Evolutionary conservation across 2,888 invertebrate species (phyloP).

Genomic region (Empis stercorea): DNA sequence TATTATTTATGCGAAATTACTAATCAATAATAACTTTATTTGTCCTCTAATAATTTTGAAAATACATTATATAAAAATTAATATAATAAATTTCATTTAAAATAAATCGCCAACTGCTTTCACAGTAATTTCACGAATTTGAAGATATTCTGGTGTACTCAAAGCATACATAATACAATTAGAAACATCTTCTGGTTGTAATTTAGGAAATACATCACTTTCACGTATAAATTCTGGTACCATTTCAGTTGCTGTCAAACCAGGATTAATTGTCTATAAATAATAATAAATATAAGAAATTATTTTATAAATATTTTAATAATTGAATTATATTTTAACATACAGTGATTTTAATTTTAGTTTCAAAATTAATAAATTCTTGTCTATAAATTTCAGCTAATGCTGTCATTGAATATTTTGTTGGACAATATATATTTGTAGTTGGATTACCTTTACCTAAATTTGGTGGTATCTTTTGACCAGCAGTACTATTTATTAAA

Average conservation of each 20-base stretch:
- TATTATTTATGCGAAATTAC: too few species aligned
- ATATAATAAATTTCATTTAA: background rate
- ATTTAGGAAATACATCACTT: background rate
- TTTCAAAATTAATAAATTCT: slow-evolving; percentile 23
- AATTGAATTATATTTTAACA: slow-evolving; percentile 13
- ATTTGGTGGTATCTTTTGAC: slow-evolving; percentile 20
- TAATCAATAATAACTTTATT: too few species aligned
- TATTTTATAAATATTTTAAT: background rate
- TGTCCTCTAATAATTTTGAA: too few species aligned
- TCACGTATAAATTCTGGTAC: too few species aligned
- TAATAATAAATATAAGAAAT: background rate
- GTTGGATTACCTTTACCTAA: slow-evolving; percentile 6
- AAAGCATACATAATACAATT: slow-evolving; percentile 9
- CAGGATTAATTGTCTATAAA: background rate
- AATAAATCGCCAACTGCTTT: background rate
- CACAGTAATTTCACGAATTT: slow-evolving; percentile 1
- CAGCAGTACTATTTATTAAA: slow-evolving; percentile 34
- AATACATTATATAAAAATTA: too few species aligned
- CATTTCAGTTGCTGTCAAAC: slow-evolving; percentile 18
- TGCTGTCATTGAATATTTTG: slow-evolving; percentile 28
- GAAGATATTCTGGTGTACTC: slow-evolving; percentile 8
- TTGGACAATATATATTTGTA: slow-evolving; percentile 26
- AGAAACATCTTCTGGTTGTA: slow-evolving; percentile 13
- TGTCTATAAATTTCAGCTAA: slow-evolving; percentile 27
- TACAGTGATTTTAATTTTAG: slow-evolving; percentile 26